These are phyloP conservation scores for Acestrorhynchus altus DNA, from an alignment of 2,797 vertebrate species.

Conservation along the genomic window DNA sequence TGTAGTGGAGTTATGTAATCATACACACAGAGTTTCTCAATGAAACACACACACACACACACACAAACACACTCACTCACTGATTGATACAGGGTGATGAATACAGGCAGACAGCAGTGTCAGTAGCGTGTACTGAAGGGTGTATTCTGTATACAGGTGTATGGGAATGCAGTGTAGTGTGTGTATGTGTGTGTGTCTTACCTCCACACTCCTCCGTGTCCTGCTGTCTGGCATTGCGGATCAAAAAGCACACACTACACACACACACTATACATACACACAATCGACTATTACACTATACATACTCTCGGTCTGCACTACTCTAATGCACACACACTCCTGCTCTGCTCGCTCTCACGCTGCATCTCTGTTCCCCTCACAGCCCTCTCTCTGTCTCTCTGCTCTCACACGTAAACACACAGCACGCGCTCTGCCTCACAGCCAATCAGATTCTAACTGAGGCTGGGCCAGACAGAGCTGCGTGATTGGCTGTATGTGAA, in stretches of 20 bases:
- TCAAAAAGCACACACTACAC: neutral
- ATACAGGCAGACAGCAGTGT: too few species aligned
- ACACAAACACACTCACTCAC: constrained; percentile 17
- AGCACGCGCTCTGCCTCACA: constrained; percentile 42
- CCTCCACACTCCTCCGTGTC: neutral
- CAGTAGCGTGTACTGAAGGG: neutral
- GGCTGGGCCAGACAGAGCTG: constrained; percentile 38
- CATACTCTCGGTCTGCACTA: neutral
- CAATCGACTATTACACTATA: neutral
- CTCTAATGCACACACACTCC: neutral
- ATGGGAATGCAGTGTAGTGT: neutral
- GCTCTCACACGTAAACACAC: constrained; percentile 52
- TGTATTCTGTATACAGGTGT: too few species aligned
- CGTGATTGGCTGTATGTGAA: constrained; percentile 62
- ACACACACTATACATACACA: neutral
- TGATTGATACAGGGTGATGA: too few species aligned
- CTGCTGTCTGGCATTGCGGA: neutral
- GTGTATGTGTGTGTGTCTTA: neutral
- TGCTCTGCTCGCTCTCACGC: neutral
- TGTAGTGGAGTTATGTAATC: constrained; percentile 41
- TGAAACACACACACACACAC: constrained; percentile 23
- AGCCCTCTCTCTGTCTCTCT: constrained; percentile 40
- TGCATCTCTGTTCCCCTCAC: constrained; percentile 34
- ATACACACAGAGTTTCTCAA: constrained; percentile 38
- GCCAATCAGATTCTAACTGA: constrained; percentile 54